Evolutionary conservation across 2,113 vertebrate genomes (phyloP).

Genomic region (Oenanthe oenanthe): DNA sequence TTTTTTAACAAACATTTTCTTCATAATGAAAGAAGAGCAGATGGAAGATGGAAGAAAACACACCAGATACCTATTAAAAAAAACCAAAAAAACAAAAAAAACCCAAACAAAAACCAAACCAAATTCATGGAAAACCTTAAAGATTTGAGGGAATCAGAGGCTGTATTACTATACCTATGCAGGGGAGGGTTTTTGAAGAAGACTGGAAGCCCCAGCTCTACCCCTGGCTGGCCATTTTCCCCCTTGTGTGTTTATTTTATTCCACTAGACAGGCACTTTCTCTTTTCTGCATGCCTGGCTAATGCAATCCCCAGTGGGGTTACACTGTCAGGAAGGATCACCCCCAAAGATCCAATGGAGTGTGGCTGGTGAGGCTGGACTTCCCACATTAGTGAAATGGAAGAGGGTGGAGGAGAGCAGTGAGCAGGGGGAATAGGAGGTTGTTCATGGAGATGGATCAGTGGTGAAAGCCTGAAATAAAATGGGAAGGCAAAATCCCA

Average conservation of each 20-base stretch:
- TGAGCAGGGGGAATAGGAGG: background rate
- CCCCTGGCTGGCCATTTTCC: background rate
- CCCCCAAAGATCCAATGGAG: background rate
- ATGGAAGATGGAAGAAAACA: background rate
- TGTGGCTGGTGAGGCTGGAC: background rate
- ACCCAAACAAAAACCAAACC: too few relatives aligned
- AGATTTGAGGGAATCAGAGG: background rate
- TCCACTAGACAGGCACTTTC: conserved; percentile 38
- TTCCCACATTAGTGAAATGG: background rate
- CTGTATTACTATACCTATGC: rapidly evolving
- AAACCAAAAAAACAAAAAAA: background rate
- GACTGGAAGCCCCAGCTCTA: background rate
- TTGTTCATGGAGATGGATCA: background rate
- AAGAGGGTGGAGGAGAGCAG: background rate
- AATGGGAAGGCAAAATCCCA: conserved; percentile 8
- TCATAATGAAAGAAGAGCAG: background rate
- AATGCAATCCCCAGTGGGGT: conserved; percentile 44
- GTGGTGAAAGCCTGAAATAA: background rate
- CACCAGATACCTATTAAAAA: too few relatives aligned
- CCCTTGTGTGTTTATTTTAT: background rate
- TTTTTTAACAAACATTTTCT: background rate
- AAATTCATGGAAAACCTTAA: background rate
- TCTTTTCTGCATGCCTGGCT: conserved; percentile 48
- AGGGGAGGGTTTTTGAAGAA: background rate
- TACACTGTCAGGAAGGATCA: conserved; percentile 51